phyloP scores from a whole-genome alignment of 2,113 vertebrate genomes.

The Hemiprocne comata region DNA sequence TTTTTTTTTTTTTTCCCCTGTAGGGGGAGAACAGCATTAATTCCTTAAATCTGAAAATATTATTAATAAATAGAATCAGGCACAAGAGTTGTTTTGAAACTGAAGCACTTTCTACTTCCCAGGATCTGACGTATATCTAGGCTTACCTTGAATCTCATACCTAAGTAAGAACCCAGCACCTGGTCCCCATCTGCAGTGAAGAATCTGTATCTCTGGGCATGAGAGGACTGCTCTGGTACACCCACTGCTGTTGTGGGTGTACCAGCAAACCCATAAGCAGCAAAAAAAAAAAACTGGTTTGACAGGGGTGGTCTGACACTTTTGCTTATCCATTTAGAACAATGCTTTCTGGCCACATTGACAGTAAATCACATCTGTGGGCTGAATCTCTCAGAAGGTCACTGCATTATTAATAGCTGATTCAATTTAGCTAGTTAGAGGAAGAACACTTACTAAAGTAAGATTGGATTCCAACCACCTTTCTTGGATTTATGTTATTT shows the following conservation, averaged over 20 bases:
- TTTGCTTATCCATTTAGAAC: slow-evolving; percentile 15
- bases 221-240: too few species aligned
- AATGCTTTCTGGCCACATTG: slow-evolving; percentile 2
- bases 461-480: slow-evolving; percentile 31
- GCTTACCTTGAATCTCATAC: background rate
- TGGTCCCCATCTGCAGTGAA: background rate
- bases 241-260: too few species aligned
- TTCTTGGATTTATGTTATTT: slow-evolving; percentile 32
- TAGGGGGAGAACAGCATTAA: background rate
- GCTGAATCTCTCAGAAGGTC: slow-evolving; percentile 12
- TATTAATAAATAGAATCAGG: background rate
- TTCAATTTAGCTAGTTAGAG: slow-evolving; percentile 40
- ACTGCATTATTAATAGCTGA: slow-evolving; percentile 52
- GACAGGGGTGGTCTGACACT: background rate
- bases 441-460: slow-evolving; percentile 35
- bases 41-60: background rate
- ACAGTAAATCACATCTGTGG: slow-evolving; percentile 48
- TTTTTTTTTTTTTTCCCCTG: background rate
- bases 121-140: background rate
- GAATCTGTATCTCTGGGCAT: too few species aligned
- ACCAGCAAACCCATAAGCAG: too few species aligned
- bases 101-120: background rate
- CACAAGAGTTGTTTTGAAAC: background rate
- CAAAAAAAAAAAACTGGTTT: too few species aligned
- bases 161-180: background rate